Evolutionary conservation across 2,888 invertebrate species (phyloP).

Genomic region (Lamproptera curius): DNA sequence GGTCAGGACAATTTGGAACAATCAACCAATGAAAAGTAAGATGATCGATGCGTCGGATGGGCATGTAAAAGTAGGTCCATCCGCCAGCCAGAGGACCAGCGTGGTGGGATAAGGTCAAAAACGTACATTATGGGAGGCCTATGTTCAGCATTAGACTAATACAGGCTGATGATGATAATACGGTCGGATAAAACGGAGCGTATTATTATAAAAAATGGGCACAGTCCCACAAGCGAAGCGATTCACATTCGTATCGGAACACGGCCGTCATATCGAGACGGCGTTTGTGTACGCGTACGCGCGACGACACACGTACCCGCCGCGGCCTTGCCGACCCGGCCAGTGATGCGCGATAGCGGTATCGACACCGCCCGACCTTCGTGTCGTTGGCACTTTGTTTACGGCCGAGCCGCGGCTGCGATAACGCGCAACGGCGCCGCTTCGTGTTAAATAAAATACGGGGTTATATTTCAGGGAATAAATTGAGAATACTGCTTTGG

Average conservation of each 20-base stretch:
- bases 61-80: too few species aligned
- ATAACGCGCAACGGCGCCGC: conserved; percentile 40
- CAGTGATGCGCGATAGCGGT: conserved; percentile 63
- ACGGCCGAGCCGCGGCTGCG: conserved; percentile 48
- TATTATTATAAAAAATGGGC: conserved; percentile 20
- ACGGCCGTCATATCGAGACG: conserved; percentile 45
- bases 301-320: conserved; percentile 43
- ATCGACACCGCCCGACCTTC: conserved; percentile 63
- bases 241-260: conserved; percentile 48
- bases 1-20: too few species aligned
- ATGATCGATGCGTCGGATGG: too few species aligned
- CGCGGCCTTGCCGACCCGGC: conserved; percentile 65
- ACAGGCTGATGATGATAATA: too few species aligned
- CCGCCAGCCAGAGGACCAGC: too few species aligned
- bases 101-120: too few species aligned
- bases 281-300: conserved; percentile 31
- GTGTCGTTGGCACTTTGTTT: conserved; percentile 74
- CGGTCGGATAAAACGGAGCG: conserved; percentile 9
- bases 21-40: too few species aligned
- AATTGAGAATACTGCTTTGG: too few species aligned
- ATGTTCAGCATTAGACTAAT: too few species aligned
- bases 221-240: conserved; percentile 30
- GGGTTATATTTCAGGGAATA: too few species aligned
- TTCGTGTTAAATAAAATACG: too few species aligned
- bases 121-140: too few species aligned